A percentile compares a stretch with the other conserved stretches of the same genome.
phyloP scores from a whole-genome alignment of 1,140 invertebrate species.

The Drosophila biarmipes region DNA sequence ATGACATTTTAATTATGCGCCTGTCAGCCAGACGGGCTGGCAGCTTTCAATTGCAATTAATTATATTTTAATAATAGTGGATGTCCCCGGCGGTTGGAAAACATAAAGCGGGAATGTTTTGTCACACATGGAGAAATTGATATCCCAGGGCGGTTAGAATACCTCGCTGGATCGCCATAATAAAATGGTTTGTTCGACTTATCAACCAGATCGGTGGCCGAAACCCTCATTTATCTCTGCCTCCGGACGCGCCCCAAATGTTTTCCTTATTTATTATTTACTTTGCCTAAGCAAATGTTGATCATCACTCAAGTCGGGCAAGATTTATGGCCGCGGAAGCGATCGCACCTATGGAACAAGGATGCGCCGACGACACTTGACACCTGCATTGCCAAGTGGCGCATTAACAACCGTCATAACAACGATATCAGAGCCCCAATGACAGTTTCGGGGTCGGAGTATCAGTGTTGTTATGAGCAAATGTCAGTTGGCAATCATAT shows the following conservation, averaged over 20 bases:
- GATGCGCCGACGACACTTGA: constrained; percentile 62
- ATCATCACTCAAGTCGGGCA: constrained; percentile 33
- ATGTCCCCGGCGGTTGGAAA: constrained; percentile 65
- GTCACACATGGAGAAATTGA: constrained; percentile 58
- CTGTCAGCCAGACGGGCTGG: constrained; percentile 54
- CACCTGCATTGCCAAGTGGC: constrained; percentile 46
- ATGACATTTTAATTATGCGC: constrained; percentile 82
- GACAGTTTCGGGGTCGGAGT: constrained; percentile 41
- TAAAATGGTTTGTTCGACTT: constrained; percentile 15
- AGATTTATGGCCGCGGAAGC: constrained; percentile 77
- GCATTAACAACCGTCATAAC: constrained; percentile 15
- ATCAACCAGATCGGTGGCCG: constrained; percentile 30
- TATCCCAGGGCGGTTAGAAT: constrained; percentile 17
- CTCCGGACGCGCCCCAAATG: constrained; percentile 16
- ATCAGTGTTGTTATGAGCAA: constrained; percentile 45
- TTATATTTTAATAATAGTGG: constrained; percentile 80
- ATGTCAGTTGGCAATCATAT: constrained; percentile 60
- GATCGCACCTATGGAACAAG: constrained; percentile 34
- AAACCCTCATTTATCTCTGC: constrained; percentile 34
- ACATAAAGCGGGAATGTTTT: constrained; percentile 73
- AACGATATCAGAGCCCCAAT: constrained; percentile 37
- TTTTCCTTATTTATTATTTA: constrained; percentile 19
- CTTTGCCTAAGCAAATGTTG: constrained; percentile 39
- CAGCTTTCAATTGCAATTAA: constrained; percentile 77
- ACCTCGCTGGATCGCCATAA: constrained; percentile 15